Evolutionary conservation across 2,888 invertebrate genomes (phyloP).

Genomic region (Eupithecia centaureata): DNA sequence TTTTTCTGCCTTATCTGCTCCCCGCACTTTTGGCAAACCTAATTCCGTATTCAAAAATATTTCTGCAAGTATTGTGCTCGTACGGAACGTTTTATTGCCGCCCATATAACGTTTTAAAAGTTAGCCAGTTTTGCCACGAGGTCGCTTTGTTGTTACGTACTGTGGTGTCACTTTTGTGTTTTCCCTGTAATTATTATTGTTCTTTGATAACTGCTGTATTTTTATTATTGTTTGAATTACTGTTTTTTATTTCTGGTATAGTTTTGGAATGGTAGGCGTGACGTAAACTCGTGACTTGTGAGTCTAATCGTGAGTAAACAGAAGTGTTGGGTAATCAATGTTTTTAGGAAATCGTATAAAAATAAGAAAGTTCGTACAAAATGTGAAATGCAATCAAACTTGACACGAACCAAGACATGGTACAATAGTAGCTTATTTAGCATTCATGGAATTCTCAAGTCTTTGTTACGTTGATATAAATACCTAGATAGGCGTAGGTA

Average conservation of each 20-base stretch:
- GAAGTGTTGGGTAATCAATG: slow-evolving; percentile 25
- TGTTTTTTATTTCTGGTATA: slow-evolving; percentile 36
- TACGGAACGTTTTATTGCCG: slow-evolving; percentile 82
- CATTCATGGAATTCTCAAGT: slow-evolving; percentile 80
- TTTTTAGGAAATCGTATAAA: slow-evolving; percentile 27
- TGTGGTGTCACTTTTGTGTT: slow-evolving; percentile 63
- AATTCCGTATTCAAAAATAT: slow-evolving; percentile 85
- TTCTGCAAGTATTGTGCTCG: slow-evolving; percentile 83
- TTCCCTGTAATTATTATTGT: slow-evolving; percentile 75
- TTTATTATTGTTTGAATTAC: slow-evolving; percentile 56
- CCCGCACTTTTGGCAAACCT: slow-evolving; percentile 83
- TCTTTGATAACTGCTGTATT: slow-evolving; percentile 67
- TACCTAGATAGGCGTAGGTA: background rate
- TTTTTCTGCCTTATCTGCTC: slow-evolving; percentile 83
- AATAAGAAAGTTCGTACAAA: slow-evolving; percentile 45
- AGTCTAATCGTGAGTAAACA: slow-evolving; percentile 34
- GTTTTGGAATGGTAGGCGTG: slow-evolving; percentile 38
- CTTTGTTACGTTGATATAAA: background rate
- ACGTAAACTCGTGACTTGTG: slow-evolving; percentile 35
- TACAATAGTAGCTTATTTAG: slow-evolving; percentile 74
- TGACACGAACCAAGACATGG: slow-evolving; percentile 69
- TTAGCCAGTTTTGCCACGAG: slow-evolving; percentile 76
- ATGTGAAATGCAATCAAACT: slow-evolving; percentile 68
- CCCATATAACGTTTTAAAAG: slow-evolving; percentile 84
- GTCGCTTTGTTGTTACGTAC: slow-evolving; percentile 57